Evolutionary conservation across 2,888 invertebrate genomes (phyloP), one percentile per base, ranked within the genome.

Genomic region (Drosophila austrosaltans): DNA sequence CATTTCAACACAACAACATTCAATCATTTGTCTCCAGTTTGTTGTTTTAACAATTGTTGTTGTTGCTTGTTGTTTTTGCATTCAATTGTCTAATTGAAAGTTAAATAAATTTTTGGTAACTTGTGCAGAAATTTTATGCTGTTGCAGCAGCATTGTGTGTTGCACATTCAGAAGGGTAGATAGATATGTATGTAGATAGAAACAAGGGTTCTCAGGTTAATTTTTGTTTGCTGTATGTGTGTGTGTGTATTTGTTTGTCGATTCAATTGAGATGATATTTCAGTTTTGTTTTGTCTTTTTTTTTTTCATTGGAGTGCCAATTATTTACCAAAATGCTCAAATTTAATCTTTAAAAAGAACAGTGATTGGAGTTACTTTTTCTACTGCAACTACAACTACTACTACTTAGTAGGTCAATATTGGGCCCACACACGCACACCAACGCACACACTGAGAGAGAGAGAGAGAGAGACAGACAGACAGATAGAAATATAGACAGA

Each of bases 81-180:
- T 72, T 66, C 72, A 89, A 87, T 88, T 89, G 79, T 84, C 87
- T 85, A 87, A 85, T 89, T 85, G 85, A 76, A 84, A 81, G 85
- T 84, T 89, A 87, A 87, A 89, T 72, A 89, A 30, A 79, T 73
- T 77, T 77, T 72, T 76, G 72, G 69, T 71, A 78, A 72, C 57
- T 80, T 79, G 74, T 87, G 80, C 69, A 80, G 71, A 75, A 75
- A 87, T 79, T 81, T 86, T 88, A 40, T 75, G 75, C 75, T 75
- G 78, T 68, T 77, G 71, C 76, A 85, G 78, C 79, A 78, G 48
- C 68, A 62, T 67, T 70, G 53, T 30, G 22, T 61, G 39, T 74
- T 36, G 36, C 36, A 36, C 10, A 36, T 36, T 8, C 36, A 36
- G 36, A 36, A 8, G 7, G 36, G 36, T 3, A 28, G 28, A 28